phyloP scores from a whole-genome alignment of 2,113 vertebrate genomes.

The Pluvianellus socialis region DNA sequence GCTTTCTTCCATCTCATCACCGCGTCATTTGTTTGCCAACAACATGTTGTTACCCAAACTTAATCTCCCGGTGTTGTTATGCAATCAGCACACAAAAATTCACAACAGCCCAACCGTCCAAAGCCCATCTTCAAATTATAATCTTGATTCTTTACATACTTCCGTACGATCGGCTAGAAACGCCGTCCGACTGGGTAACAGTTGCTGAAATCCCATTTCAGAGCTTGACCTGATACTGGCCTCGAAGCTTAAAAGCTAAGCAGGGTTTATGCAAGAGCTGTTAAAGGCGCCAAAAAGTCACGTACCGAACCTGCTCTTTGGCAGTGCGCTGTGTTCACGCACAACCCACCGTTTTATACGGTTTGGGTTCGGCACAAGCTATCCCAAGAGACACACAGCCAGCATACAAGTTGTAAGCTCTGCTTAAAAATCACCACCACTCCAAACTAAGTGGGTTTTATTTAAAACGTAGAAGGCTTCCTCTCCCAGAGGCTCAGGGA shows the following conservation, averaged over 20 bases:
- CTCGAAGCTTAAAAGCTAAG: background rate
- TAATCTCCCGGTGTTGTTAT: background rate
- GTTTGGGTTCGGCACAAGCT: background rate
- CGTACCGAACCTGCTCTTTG: fast-evolving
- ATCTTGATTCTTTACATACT: background rate
- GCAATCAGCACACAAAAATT: background rate
- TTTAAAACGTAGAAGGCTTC: background rate
- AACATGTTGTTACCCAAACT: background rate
- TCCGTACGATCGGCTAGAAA: background rate
- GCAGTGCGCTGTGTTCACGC: fast-evolving
- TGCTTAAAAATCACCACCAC: background rate
- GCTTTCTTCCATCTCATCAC: background rate
- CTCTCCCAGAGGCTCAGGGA: background rate
- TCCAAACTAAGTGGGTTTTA: background rate
- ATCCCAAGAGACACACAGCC: background rate
- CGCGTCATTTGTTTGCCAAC: background rate
- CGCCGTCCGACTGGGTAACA: background rate
- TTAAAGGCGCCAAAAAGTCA: background rate
- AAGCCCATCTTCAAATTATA: background rate
- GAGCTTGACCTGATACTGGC: background rate
- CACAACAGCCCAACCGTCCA: background rate
- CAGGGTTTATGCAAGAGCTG: background rate
- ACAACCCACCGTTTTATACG: fast-evolving
- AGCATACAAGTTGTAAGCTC: background rate
- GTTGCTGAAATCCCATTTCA: background rate